Evolutionary conservation across 2,113 vertebrate genomes (phyloP).

Genomic region (Phyllostomus hastatus): DNA sequence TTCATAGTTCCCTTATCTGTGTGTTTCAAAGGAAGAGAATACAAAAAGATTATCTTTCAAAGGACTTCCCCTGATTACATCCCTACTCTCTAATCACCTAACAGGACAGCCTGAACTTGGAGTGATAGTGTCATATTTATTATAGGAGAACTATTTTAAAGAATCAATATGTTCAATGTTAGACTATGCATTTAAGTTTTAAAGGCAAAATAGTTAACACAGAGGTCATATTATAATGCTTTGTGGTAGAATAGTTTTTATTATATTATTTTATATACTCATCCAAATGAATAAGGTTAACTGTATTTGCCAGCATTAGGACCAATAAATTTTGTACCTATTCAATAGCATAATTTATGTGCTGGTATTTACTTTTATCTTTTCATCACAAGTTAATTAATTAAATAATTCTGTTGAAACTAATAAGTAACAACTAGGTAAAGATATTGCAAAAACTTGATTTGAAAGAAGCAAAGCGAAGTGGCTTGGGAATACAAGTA

Average conservation of each 20-base stretch:
- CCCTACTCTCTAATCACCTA: constrained; percentile 84
- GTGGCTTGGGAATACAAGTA: constrained; percentile 83
- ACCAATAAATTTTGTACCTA: constrained; percentile 80
- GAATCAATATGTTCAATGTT: constrained; percentile 83
- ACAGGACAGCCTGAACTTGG: constrained; percentile 79
- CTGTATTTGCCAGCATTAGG: constrained; percentile 76
- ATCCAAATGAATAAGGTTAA: constrained; percentile 84
- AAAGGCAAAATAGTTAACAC: constrained; percentile 81
- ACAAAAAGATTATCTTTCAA: constrained; percentile 85
- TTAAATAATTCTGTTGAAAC: constrained; percentile 80
- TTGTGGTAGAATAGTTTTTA: constrained; percentile 86
- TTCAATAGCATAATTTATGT: constrained; percentile 74
- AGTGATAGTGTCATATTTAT: constrained; percentile 88
- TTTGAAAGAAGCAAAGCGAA: constrained; percentile 81
- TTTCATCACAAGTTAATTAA: constrained; percentile 82
- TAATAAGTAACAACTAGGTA: constrained; percentile 85
- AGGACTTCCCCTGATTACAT: constrained; percentile 86
- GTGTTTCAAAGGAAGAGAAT: constrained; percentile 81
- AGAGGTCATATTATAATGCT: constrained; percentile 80
- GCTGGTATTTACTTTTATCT: constrained; percentile 81
- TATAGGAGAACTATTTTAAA: constrained; percentile 82
- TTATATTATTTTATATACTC: constrained; percentile 82
- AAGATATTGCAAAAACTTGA: constrained; percentile 80
- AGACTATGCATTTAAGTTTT: constrained; percentile 81
- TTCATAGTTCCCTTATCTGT: constrained; percentile 74